Evolutionary conservation across 1,140 invertebrate genomes (phyloP), one percentile per base, ranked within the genome.

Genomic region (Frieseomelitta varia): DNA sequence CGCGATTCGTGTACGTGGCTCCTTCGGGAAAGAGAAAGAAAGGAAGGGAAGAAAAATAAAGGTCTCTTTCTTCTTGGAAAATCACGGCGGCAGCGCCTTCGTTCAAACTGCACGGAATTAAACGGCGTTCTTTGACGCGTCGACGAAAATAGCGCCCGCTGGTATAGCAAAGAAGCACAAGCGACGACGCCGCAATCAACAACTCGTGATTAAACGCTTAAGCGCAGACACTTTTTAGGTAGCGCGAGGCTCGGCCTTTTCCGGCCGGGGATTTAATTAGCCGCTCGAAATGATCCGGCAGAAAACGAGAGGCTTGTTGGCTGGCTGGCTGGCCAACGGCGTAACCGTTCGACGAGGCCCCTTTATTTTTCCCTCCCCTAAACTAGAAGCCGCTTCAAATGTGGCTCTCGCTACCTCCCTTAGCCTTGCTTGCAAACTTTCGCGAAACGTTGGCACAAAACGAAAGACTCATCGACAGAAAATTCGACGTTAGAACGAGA

Each of bases 191-290:
- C 24, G 84, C 84, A 76, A 85, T 85, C 79, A 85, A 68, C 73
- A 63, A 24, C 67, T 55, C 73, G 84, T 72, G 80, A 85, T 85
- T 82, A 85, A 85, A 53, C 84, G 79, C 34, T 74, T 58, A 81
- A 85, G 19, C 55, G 63, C 24, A 27, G 79, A 69, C 55, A 68
- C 39, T 74, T 75, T 85, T 69, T 75, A 56, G 56, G 72, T 39
- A 58, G n/a, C 63, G 11, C n/a, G 58, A 67, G 27, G 69, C 15
- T 53, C n/a, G 30, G 58, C n/a, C 55, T 56, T 71, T 83, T 58
- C 24, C 39, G 34, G 47, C 27, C 11, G 65, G 34, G 79, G 63
- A 85, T 85, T 81, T 85, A 85, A 85, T 85, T 75, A 85, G 79
- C n/a, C 58, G 61, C 79, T 58, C 55, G 58, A 67, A 81, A 81